phyloP scores from a whole-genome alignment of 2,797 vertebrate species.

The Perodicticus potto region DNA sequence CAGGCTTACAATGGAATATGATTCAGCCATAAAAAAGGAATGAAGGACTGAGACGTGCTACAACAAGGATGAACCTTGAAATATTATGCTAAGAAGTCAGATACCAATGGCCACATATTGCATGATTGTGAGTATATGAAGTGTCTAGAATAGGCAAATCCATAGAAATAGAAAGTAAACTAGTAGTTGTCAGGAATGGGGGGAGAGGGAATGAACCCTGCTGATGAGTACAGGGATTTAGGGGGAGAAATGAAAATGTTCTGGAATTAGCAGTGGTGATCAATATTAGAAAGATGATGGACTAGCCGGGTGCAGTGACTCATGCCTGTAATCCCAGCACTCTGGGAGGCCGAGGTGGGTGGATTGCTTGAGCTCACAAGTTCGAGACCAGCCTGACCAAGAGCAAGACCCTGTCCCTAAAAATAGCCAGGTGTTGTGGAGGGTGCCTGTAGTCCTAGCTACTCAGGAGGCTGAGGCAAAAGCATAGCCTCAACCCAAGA shows the following conservation, averaged over 20 bases:
- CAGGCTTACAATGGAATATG: background rate
- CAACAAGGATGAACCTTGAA: background rate
- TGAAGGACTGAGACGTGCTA: background rate
- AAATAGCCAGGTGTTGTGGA: too few relatives aligned
- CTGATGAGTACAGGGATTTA: background rate
- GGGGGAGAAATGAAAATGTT: background rate
- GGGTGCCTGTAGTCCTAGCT: too few relatives aligned
- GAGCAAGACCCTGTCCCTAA: too few relatives aligned
- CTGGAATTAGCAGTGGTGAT: background rate
- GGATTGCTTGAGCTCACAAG: too few relatives aligned
- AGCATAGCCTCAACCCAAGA: too few relatives aligned
- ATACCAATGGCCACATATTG: background rate
- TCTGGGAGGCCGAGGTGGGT: too few relatives aligned
- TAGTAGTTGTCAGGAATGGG: background rate
- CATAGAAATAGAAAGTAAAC: background rate
- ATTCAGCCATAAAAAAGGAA: background rate
- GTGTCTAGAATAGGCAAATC: background rate
- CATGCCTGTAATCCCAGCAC: too few relatives aligned
- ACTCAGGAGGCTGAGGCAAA: too few relatives aligned
- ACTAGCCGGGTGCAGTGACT: too few relatives aligned
- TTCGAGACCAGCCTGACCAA: too few relatives aligned
- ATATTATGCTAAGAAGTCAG: background rate
- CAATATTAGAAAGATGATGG: background rate
- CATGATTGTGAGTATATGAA: background rate
- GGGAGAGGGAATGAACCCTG: background rate